These are phyloP conservation scores for Psittacula echo DNA, from an alignment of 2,797 vertebrate species.

Conservation along the genomic window DNA sequence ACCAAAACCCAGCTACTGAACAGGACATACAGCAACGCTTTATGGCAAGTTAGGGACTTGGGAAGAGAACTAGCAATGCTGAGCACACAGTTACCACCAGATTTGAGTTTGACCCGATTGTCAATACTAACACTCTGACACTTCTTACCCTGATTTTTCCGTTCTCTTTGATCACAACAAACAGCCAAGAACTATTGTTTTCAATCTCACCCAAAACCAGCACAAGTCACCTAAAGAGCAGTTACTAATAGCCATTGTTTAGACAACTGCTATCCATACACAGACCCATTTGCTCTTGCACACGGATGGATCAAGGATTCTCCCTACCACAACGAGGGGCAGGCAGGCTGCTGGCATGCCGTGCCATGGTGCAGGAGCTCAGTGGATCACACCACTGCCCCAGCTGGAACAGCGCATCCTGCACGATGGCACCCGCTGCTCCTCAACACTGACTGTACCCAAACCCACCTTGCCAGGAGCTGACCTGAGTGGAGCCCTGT, in stretches of 20 bases:
- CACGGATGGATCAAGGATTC: neutral
- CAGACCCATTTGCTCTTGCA: neutral
- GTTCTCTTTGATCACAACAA: neutral
- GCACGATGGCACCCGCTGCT: rapidly evolving
- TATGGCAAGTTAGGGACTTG: neutral
- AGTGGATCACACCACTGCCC: rapidly evolving
- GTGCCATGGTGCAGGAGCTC: neutral
- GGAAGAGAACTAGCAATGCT: neutral
- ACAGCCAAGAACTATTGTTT: neutral
- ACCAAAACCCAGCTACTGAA: neutral
- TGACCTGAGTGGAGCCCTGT: neutral
- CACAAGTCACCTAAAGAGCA: neutral
- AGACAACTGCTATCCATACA: neutral
- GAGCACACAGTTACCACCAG: rapidly evolving
- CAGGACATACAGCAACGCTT: neutral
- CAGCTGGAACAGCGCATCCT: neutral
- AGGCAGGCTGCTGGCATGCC: neutral
- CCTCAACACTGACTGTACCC: neutral
- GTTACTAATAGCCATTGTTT: neutral
- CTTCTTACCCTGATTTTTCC: neutral
- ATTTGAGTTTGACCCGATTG: neutral
- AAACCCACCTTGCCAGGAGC: neutral
- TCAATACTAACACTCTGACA: too few relatives aligned
- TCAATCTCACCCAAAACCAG: neutral
- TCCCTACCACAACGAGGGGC: rapidly evolving